Base-by-base conservation (phyloP, 2,797 vertebrate species). In the Picus viridis region DNA sequence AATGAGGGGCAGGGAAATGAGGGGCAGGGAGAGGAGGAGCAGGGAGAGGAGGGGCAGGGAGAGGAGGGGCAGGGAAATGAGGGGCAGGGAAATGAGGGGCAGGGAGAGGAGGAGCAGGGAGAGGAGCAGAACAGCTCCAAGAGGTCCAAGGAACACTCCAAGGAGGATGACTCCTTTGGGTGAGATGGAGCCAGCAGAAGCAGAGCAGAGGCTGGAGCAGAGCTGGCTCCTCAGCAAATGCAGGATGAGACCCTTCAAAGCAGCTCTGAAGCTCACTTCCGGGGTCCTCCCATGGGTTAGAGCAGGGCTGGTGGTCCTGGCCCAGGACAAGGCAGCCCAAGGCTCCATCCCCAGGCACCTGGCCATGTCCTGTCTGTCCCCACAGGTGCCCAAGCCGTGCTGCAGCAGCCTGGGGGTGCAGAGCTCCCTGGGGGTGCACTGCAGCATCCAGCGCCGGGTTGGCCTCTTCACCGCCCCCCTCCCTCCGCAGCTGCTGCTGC, bases 401-500 rank as follows among this genome's bases (percentile, higher is more conserved):
- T 91, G 87, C 16, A 4, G 76, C 39, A 62, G 83, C 72, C 68
- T 63, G 3, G 39, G 81, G 13, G 16, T 41, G 47, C 71, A 72
- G 92, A 94, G 67, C 56, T 77, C 32, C 10, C 68, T 96, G 5
- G 75, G 72, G 4, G 51, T 57, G 0, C 98, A 98, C 54, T 96
- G 96, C 94, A 98, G 98, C 47, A 90, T 98, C 74, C 98, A 97
- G 90, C 78, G 96, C 24, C 68, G 96, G 24, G 62, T 98, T 13
- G 62, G 94, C 67, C 82, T 75, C 89, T 98, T 98, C 90, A 80
- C 53, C 2, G 91, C 82, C 69, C 20, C 1, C 47, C 70, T 95
- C 16, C 96, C 96, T 2, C 11, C 0, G 41, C 89, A 93, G 23
- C 63, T 97, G 65, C 6, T 71, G 67, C 89, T 94, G 10, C 76